Percentiles rank a stretch among this genome's conserved stretches.
Conservation (phyloP, 2,888 invertebrate genomes). For the Stegana nigrithorax region DNA sequence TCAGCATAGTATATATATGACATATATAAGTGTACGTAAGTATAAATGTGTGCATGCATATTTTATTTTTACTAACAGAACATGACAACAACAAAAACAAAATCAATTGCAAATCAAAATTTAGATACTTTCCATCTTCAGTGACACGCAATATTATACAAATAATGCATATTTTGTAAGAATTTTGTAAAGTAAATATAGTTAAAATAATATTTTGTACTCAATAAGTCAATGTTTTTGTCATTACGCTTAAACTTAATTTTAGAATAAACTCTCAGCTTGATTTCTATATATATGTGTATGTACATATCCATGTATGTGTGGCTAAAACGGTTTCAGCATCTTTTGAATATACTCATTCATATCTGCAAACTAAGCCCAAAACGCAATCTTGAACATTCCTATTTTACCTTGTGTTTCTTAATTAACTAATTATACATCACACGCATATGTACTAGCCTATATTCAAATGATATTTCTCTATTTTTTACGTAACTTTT, state of each 20-base stretch:
- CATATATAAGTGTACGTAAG: too few species aligned
- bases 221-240: too few species aligned
- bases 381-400: conserved; percentile 29
- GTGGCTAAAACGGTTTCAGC: background rate
- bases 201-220: conserved; percentile 8
- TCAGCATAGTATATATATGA: background rate
- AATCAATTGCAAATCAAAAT: too few species aligned
- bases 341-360: too few species aligned
- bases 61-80: too few species aligned
- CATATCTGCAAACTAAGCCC: too few species aligned
- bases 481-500: conserved; percentile 3
- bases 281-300: background rate
- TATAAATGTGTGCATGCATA: too few species aligned
- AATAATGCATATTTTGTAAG: conserved; percentile 29
- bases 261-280: background rate
- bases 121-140: background rate
- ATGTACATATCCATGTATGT: background rate
- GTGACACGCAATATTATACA: conserved; percentile 5
- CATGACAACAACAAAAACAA: too few species aligned
- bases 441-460: background rate
- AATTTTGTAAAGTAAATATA: conserved; percentile 26
- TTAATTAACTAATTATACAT: conserved; percentile 14
- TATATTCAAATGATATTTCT: background rate
- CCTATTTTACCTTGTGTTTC: conserved; percentile 34
- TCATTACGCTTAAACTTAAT: too few species aligned